Base-by-base conservation (phyloP, 2,113 vertebrate species). In the Sporophila hypoxantha region DNA sequence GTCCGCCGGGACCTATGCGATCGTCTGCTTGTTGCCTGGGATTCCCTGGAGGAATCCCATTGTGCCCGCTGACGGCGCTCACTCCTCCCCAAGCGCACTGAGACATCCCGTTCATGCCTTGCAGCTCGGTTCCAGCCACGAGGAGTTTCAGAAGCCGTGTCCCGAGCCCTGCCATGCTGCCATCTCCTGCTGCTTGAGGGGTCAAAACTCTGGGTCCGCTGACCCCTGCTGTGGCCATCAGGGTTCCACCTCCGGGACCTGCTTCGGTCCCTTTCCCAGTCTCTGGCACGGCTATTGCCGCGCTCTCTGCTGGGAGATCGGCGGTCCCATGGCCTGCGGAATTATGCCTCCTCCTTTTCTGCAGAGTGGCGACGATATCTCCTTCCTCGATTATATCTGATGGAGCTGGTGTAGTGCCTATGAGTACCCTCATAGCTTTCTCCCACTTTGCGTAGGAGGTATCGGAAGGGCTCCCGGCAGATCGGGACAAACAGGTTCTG, bases 1-100 rank as follows among this genome's bases (percentile, higher is more conserved):
- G 19, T 53, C 18, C 0, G 0, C 14, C 0, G 2, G 29, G 30
- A 26, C 30, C 6, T 2, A 8, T 0, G 6, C 7, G 25, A 22
- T 56, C 0, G 5, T 2, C 26, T n/a, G 11, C 41, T 42, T 37
- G 55, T 37, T 4, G 14, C 27, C 19, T 1, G 5, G 2, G 3
- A 0, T 12, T 56, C 34, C 18, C 34, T 32, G 39, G 66, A 60
- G 6, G 26, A 20, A 23, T 6, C 4, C 3, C 1, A 2, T 5
- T 23, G 36, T 21, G 2, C 32, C 4, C 0, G 2, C 30, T 29
- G 42, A 6, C 0, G 6, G 8, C 12, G 8, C 13, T 55, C 21
- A 1, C 41, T 73, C 50, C n/a, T 53, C 20, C 21, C 6, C 1
- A 3, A 18, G 49, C 2, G 23, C 5, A 17, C 23, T 22, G 37